Conservation (phyloP, 2,113 vertebrate species). For the Ranitomeya variabilis region DNA sequence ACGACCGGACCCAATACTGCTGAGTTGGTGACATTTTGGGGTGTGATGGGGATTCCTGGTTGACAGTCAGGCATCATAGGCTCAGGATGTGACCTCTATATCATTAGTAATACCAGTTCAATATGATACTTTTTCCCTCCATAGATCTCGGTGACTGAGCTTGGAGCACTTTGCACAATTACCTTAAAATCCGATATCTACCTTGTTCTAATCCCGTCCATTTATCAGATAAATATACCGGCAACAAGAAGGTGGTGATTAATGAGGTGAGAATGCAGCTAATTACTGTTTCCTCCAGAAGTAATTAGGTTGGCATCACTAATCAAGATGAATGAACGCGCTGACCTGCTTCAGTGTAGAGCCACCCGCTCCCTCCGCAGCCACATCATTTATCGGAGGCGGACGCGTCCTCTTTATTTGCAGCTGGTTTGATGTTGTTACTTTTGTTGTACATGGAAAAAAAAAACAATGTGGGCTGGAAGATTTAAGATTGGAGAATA, state of each 20-base stretch:
- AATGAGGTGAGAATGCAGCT: slow-evolving; percentile 98
- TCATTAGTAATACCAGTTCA: not conserved
- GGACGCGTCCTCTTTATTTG: slow-evolving; percentile 77
- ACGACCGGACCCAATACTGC: no score
- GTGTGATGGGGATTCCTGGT: no score
- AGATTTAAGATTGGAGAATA: not conserved
- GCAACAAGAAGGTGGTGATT: slow-evolving; percentile 96
- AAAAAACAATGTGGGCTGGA: not conserved
- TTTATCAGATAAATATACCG: slow-evolving; percentile 98
- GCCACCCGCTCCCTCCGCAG: slow-evolving; percentile 75
- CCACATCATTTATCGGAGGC: slow-evolving; percentile 79
- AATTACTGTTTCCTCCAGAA: slow-evolving; percentile 98
- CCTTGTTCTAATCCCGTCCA: slow-evolving; percentile 88
- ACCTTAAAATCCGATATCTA: slow-evolving; percentile 89
- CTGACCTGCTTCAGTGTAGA: slow-evolving; percentile 83
- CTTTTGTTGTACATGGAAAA: slow-evolving; percentile 74
- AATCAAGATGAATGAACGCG: slow-evolving; percentile 90
- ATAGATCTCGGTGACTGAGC: not conserved
- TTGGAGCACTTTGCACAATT: slow-evolving; percentile 85
- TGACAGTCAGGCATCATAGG: no score
- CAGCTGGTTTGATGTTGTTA: slow-evolving; percentile 83
- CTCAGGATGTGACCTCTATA: not conserved
- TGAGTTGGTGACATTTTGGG: no score
- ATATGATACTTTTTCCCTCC: not conserved
- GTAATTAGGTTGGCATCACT: slow-evolving; percentile 96